Base-by-base conservation (phyloP, 2,888 invertebrate genomes). In the Lysandra coridon region DNA sequence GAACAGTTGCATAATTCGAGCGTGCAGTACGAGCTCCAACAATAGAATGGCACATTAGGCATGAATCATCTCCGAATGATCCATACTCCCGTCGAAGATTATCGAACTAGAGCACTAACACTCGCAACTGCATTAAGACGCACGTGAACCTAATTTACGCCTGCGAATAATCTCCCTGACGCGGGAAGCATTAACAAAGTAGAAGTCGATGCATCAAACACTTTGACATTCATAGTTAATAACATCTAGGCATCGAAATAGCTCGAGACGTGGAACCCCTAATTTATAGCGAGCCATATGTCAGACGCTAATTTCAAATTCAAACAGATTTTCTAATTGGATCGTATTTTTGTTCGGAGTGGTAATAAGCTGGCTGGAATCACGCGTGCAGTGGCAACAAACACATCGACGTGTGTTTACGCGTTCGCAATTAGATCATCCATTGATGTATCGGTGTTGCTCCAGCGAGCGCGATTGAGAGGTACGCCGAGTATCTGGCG, bases 141-240 rank as follows among this genome's bases (percentile, higher is more conserved):
- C 93, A 94, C 92, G 94, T 92, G 94, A 92, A 90, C 86, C 92
- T 93, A 93, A 94, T 94, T 94, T 93, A 92, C 93, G 88, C 89
- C 83, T 87, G 87, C 88, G 89, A 92, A 92, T 92, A 90, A 90
- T 90, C 87, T 86, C 82, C 81, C 83, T 82, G 85, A 86, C 83
- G 86, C 84, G 84, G 88, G 88, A 87, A 89, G 89, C 87, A 88
- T 89, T 90, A 92, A 93, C 93, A 93, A 92, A 92, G 92, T 93
- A 90, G 88, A 87, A 88, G 89, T 91, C 90, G 91, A 90, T 91
- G 91, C 91, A 91, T 93, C 92, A 92, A 92, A 91, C 88, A 90
- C 85, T 87, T 87, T 89, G 91, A 93, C 90, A 91, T 91, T 91
- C 88, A 89, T 86, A 83, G 88, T 87, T 92, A 91, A 91, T 91